Percentiles rank a stretch among this genome's conserved stretches.
Evolutionary conservation across 2,888 invertebrate species (phyloP).

Genomic region (Mythimna impura): DNA sequence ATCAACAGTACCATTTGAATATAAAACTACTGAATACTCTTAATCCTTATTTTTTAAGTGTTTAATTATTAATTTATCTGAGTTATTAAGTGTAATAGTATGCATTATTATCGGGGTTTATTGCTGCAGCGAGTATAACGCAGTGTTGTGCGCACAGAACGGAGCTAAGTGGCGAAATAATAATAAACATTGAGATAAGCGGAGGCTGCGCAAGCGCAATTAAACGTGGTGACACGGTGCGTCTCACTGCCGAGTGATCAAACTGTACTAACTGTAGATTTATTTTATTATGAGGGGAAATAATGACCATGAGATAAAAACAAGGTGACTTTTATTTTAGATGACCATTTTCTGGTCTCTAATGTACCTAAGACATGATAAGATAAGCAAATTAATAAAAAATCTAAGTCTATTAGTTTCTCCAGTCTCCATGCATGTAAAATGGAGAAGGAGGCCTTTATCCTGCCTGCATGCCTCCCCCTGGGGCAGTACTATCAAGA

Average conservation of each 20-base stretch:
- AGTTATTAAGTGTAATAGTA: constrained; percentile 33
- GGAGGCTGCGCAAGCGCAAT: constrained; percentile 65
- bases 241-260: constrained; percentile 13
- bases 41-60: constrained; percentile 31
- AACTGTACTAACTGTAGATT: constrained; percentile 23
- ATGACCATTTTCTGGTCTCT: not conserved
- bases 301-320: constrained; percentile 12
- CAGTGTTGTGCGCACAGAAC: constrained; percentile 13
- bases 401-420: not conserved
- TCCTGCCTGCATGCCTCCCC: too few relatives aligned
- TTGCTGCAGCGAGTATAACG: constrained; percentile 12
- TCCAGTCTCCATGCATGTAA: not conserved
- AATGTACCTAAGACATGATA: too few relatives aligned
- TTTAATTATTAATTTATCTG: constrained; percentile 48
- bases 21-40: constrained; percentile 48
- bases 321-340: constrained; percentile 1
- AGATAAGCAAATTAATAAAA: not conserved
- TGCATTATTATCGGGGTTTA: constrained; percentile 44
- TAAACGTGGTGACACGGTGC: constrained; percentile 64
- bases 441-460: not conserved
- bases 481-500: too few relatives aligned
- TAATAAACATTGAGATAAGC: constrained; percentile 64
- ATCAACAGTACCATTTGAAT: constrained; percentile 37
- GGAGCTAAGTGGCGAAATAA: constrained; percentile 57
- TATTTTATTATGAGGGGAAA: constrained; percentile 10